Conservation (phyloP, 2,113 vertebrate genomes). For the Dromaius novaehollandiae region DNA sequence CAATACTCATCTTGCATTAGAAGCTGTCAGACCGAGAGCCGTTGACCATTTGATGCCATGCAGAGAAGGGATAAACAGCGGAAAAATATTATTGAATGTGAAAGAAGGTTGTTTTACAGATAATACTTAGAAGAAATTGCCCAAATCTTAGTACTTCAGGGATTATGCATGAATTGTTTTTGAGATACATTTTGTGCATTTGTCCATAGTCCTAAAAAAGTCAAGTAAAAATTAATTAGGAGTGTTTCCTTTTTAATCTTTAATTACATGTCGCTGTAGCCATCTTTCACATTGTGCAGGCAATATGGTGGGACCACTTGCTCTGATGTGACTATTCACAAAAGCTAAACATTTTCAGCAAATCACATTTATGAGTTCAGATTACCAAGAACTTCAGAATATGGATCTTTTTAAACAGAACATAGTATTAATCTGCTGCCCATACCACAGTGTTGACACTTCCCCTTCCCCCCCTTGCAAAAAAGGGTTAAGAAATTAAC, state of each 20-base stretch:
- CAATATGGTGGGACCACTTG: neutral
- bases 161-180: neutral
- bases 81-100: neutral
- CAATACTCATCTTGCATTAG: neutral
- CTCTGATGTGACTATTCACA: neutral
- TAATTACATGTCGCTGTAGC: neutral
- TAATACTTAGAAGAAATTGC: neutral
- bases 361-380: neutral
- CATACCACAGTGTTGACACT: neutral
- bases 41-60: neutral
- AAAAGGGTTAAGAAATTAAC: conserved; percentile 15
- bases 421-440: neutral
- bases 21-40: neutral
- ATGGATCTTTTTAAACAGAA: neutral
- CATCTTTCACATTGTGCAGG: neutral
- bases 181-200: neutral
- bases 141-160: neutral
- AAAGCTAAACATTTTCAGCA: neutral
- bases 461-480: neutral
- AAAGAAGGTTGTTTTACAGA: neutral
- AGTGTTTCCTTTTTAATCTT: neutral
- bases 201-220: neutral
- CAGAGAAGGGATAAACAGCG: conserved; percentile 9
- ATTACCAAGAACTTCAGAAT: neutral
- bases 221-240: neutral